phyloP scores from a whole-genome alignment of 2,113 vertebrate species.

The Puntigrus tetrazona region DNA sequence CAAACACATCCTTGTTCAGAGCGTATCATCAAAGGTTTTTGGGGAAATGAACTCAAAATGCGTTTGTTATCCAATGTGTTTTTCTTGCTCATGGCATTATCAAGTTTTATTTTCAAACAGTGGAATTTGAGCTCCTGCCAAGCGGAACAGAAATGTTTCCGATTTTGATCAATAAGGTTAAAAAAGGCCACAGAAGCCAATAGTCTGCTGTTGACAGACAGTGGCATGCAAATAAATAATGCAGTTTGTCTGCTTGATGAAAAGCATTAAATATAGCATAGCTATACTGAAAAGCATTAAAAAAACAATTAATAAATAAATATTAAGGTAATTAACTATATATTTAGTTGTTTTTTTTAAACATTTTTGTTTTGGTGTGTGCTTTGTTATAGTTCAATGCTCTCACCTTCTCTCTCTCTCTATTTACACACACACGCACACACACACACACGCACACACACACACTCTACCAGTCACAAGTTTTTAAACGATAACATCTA shows the following conservation, averaged over 20 bases:
- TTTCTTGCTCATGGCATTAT: not conserved
- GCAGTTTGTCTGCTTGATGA: not conserved
- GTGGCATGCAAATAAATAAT: conserved; percentile 1
- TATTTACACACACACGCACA: too few species aligned
- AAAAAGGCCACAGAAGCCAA: conserved; percentile 25
- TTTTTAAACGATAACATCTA: too few species aligned
- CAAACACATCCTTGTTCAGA: conserved; percentile 37
- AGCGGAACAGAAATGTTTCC: conserved; percentile 16
- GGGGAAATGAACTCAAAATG: conserved; percentile 24
- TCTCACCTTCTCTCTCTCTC: too few species aligned
- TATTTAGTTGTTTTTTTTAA: too few species aligned
- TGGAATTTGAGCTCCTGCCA: conserved; percentile 22
- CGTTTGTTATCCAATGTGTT: not conserved
- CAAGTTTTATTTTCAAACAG: not conserved
- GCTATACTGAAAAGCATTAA: too few species aligned
- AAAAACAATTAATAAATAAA: too few species aligned
- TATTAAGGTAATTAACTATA: too few species aligned
- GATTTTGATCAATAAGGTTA: conserved; percentile 24
- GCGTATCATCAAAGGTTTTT: conserved; percentile 32
- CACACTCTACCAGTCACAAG: too few species aligned
- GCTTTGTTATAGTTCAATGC: too few species aligned
- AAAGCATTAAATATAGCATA: too few species aligned
- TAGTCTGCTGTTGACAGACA: not conserved
- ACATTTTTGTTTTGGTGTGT: too few species aligned
- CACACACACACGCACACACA: too few species aligned